Evolutionary conservation across 2,888 invertebrate species (phyloP).

Genomic region (Plebejus melissa): DNA sequence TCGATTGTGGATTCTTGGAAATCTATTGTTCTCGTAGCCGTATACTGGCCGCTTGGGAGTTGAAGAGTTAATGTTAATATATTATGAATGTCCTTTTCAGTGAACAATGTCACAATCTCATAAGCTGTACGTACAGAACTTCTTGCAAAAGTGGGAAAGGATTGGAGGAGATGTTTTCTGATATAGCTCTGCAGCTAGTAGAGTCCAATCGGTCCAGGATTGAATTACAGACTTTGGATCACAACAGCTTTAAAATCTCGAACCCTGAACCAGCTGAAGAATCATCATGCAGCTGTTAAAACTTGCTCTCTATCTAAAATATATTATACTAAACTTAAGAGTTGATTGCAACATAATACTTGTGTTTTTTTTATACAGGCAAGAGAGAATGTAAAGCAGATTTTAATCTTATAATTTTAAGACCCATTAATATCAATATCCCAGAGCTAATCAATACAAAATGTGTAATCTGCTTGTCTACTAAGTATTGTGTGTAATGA

Average conservation of each 20-base stretch:
- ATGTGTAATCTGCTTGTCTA: not conserved
- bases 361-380: not conserved
- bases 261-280: conserved; percentile 80
- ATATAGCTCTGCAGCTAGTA: conserved; percentile 89
- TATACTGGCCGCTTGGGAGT: too few species aligned
- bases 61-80: not conserved
- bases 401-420: not conserved
- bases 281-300: conserved; percentile 66
- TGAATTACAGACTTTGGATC: conserved; percentile 88
- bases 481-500: not conserved
- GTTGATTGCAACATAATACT: not conserved
- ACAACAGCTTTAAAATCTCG: conserved; percentile 87
- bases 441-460: not conserved
- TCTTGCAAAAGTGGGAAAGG: conserved; percentile 94
- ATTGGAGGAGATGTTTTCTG: conserved; percentile 93
- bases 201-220: conserved; percentile 90
- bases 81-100: conserved; percentile 62
- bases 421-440: not conserved
- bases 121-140: conserved; percentile 92
- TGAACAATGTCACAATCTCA: conserved; percentile 94
- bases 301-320: conserved; percentile 17
- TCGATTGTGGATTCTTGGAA: too few species aligned
- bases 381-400: not conserved
- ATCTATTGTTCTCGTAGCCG: too few species aligned
- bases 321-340: not conserved